Percentiles rank a stretch among this genome's conserved stretches.
Conservation (phyloP, 2,797 vertebrate species). For the Xenopus petersii region DNA sequence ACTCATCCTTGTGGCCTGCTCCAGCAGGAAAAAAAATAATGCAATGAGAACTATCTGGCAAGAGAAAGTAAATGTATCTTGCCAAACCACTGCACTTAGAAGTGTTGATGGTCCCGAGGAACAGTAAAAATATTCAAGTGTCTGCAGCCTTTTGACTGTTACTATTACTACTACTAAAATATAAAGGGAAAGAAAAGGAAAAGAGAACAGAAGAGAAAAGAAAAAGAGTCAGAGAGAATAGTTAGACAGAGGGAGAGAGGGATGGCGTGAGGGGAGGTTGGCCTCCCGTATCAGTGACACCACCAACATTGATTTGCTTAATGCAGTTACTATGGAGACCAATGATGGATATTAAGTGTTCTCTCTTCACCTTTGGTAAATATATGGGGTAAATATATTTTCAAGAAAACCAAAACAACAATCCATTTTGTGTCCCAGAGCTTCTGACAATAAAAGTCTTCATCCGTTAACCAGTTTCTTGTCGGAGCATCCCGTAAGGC, state of each 20-base stretch:
- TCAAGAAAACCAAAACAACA: not conserved
- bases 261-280: constrained; percentile 52
- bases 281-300: constrained; percentile 70
- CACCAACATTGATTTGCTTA: constrained; percentile 78
- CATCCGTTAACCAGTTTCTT: constrained; percentile 3
- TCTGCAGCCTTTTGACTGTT: constrained; percentile 1
- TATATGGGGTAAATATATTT: constrained; percentile 19
- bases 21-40: constrained; percentile 18
- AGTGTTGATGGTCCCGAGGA: constrained; percentile 31
- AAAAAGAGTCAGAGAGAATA: constrained; percentile 45
- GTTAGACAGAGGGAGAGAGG: constrained; percentile 49
- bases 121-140: constrained; percentile 33
- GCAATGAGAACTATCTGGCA: constrained; percentile 29
- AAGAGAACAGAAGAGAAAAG: constrained; percentile 31
- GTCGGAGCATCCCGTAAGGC: not conserved
- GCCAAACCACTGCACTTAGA: constrained; percentile 48
- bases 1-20: constrained; percentile 9
- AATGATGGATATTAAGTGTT: constrained; percentile 65
- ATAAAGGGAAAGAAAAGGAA: constrained; percentile 26
- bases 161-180: too few species aligned
- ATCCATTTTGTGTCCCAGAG: constrained; percentile 3
- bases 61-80: constrained; percentile 16
- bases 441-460: not conserved
- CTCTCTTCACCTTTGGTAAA: constrained; percentile 35
- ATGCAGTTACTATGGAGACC: constrained; percentile 65